A percentile compares a stretch with the other conserved stretches of the same genome.
These are phyloP conservation scores for Limonius californicus DNA, from an alignment of 1,140 invertebrate species.

Conservation along the genomic window DNA sequence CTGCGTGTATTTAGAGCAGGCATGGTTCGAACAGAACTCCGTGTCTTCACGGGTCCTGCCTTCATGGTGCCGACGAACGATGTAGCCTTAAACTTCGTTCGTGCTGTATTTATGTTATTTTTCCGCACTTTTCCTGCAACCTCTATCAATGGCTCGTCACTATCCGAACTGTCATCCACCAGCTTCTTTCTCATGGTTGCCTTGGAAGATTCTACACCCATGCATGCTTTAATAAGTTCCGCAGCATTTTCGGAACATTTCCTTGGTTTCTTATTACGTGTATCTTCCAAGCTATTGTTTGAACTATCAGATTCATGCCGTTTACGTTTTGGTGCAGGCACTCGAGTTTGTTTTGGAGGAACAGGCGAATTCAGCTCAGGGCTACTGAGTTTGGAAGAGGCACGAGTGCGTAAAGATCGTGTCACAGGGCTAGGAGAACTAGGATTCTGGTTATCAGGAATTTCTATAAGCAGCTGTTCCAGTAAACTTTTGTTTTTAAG, in stretches of 20 bases:
- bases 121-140: constrained; percentile 63
- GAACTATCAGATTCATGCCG: constrained; percentile 74
- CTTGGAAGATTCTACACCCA: constrained; percentile 54
- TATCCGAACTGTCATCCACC: constrained; percentile 63
- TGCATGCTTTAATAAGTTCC: constrained; percentile 65
- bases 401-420: constrained; percentile 59
- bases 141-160: constrained; percentile 74
- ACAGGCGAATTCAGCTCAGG: constrained; percentile 57
- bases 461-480: constrained; percentile 74
- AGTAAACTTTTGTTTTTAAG: constrained; percentile 58
- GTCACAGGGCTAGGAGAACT: constrained; percentile 43
- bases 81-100: constrained; percentile 28
- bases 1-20: constrained; percentile 42
- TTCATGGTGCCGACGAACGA: constrained; percentile 15
- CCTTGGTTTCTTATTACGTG: constrained; percentile 48
- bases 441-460: constrained; percentile 53
- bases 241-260: constrained; percentile 66
- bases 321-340: constrained; percentile 59
- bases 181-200: constrained; percentile 23
- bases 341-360: constrained; percentile 31
- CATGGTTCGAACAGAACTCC: constrained; percentile 36
- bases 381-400: constrained; percentile 67
- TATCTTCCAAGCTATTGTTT: constrained; percentile 55
- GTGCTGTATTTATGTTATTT: constrained; percentile 35
- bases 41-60: constrained; percentile 39